Evolutionary conservation across 2,113 vertebrate genomes (phyloP).

Genomic region (Elachura formosa): DNA sequence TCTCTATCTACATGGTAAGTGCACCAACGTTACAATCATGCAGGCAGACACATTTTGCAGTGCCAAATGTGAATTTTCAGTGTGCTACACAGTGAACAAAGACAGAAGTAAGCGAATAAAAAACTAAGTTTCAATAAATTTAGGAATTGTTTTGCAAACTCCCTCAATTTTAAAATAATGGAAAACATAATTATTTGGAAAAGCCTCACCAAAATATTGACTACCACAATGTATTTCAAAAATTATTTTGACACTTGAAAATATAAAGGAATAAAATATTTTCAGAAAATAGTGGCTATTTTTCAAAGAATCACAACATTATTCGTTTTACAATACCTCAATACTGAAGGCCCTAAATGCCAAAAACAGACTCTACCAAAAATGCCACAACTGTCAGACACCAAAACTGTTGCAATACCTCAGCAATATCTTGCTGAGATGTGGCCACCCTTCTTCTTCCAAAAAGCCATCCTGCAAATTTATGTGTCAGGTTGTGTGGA

Average conservation of each 20-base stretch:
- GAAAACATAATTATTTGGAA: background rate
- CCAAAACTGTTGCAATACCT: background rate
- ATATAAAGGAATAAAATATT: background rate
- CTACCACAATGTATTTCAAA: background rate
- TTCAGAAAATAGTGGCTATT: background rate
- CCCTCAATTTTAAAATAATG: background rate
- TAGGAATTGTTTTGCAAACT: background rate
- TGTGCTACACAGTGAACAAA: background rate
- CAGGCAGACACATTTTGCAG: rapidly evolving
- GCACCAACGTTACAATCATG: background rate
- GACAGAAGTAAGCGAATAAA: background rate
- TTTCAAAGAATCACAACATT: background rate
- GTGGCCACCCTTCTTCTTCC: background rate
- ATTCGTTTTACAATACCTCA: background rate
- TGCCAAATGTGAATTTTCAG: background rate
- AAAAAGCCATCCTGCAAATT: background rate
- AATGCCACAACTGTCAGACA: background rate
- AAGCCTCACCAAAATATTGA: background rate
- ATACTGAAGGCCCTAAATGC: background rate
- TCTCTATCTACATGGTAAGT: background rate
- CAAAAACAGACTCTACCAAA: background rate
- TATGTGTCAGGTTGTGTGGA: background rate
- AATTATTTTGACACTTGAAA: background rate
- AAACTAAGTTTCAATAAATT: background rate
- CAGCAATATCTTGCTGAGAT: background rate